These are phyloP conservation scores for Lamellibrachia luymesi DNA, from an alignment of 1,140 invertebrate genomes.

Conservation along the genomic window DNA sequence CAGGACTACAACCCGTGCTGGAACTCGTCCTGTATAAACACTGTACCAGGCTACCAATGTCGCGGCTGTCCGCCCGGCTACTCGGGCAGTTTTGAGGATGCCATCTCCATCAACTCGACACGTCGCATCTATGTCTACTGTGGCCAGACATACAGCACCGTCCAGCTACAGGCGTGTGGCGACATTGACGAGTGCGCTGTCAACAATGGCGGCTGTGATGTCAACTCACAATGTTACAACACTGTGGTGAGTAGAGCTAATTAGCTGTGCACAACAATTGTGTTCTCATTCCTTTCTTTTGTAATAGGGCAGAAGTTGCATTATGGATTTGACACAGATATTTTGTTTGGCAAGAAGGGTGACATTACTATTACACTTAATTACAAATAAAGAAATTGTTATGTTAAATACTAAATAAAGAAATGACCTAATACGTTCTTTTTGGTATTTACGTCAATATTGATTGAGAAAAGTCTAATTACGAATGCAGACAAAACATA, in stretches of 20 bases:
- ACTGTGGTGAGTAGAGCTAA: constrained; percentile 30
- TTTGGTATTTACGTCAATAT: background rate
- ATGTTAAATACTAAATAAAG: too few relatives aligned
- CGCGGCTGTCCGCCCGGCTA: constrained; percentile 36
- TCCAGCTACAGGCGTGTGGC: constrained; percentile 32
- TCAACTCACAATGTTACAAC: constrained; percentile 34
- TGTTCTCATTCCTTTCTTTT: background rate
- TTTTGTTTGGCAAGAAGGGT: too few relatives aligned
- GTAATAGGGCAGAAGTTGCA: background rate
- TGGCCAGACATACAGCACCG: constrained; percentile 12
- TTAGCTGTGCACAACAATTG: too few relatives aligned
- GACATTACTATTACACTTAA: background rate
- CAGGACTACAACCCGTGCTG: constrained; percentile 32
- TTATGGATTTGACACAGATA: background rate
- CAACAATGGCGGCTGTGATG: constrained; percentile 40
- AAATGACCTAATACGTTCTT: background rate
- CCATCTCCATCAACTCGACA: constrained; percentile 12
- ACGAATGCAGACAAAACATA: background rate
- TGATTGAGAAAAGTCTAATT: background rate
- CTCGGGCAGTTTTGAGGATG: constrained; percentile 38
- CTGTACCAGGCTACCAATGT: constrained; percentile 39
- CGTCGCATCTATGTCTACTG: constrained; percentile 8
- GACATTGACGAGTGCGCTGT: constrained; percentile 37
- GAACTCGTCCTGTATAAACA: constrained; percentile 36
- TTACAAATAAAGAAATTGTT: too few relatives aligned